These are phyloP conservation scores for Orthonychiurus folsomi DNA, from an alignment of 2,888 invertebrate species.

Conservation along the genomic window DNA sequence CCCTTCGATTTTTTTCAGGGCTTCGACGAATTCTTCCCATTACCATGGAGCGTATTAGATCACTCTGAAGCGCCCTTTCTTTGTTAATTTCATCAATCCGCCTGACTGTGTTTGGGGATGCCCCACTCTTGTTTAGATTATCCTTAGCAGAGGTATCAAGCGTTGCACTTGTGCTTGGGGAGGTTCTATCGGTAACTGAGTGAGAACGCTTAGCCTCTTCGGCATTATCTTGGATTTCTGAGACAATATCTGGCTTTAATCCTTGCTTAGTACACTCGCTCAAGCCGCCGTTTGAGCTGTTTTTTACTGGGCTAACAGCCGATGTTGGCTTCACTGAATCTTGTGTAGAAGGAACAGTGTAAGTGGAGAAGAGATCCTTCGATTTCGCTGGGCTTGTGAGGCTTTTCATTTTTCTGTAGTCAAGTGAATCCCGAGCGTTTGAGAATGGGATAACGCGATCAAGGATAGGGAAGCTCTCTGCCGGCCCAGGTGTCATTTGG, in stretches of 20 bases:
- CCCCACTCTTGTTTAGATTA: conserved; percentile 43
- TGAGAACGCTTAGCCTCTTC: not conserved
- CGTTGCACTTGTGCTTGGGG: not conserved
- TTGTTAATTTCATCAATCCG: conserved; percentile 65
- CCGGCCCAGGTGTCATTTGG: not conserved
- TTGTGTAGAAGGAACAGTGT: conserved; percentile 8
- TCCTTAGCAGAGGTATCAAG: not conserved
- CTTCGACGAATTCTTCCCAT: conserved; percentile 58
- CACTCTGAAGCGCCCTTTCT: conserved; percentile 72
- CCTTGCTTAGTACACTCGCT: not conserved
- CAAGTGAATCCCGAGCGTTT: conserved; percentile 60
- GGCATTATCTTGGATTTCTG: not conserved
- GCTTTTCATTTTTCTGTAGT: conserved; percentile 42
- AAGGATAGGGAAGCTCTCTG: conserved; percentile 18
- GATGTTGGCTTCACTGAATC: not conserved
- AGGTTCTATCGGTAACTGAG: not conserved
- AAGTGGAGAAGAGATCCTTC: conserved; percentile 33
- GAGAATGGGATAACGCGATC: conserved; percentile 61
- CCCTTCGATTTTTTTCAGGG: conserved; percentile 54
- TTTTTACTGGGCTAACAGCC: not conserved
- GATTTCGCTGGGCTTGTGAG: conserved; percentile 27
- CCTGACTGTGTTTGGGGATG: conserved; percentile 52
- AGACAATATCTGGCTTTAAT: not conserved
- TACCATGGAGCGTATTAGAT: conserved; percentile 70
- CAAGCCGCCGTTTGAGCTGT: not conserved